Evolutionary conservation across 2,113 vertebrate genomes (phyloP).

Genomic region (Clupea harengus): DNA sequence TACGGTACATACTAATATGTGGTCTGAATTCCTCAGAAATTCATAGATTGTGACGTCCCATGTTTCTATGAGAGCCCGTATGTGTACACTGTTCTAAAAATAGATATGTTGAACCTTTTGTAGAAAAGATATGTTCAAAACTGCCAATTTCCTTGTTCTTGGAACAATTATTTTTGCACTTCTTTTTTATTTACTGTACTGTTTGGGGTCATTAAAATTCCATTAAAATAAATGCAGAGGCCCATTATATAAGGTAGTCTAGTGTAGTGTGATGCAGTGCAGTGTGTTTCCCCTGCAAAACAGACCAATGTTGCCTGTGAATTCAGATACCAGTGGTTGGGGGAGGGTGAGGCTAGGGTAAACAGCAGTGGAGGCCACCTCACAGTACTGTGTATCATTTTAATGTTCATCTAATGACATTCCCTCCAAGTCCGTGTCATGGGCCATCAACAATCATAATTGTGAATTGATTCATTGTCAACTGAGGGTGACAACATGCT

Average conservation of each 20-base stretch:
- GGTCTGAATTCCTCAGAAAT: not conserved
- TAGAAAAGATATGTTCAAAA: constrained; percentile 1
- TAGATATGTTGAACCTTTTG: not conserved
- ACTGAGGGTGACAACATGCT: constrained; percentile 77
- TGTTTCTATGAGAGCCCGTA: not conserved
- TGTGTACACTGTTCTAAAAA: not conserved
- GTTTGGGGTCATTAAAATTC: constrained; percentile 8
- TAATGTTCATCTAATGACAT: constrained; percentile 82
- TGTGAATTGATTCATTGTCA: constrained; percentile 80
- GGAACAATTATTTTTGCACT: constrained; percentile 7
- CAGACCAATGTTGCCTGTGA: not conserved
- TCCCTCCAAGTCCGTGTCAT: constrained; percentile 77
- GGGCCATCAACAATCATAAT: constrained; percentile 84
- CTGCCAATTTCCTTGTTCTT: not conserved
- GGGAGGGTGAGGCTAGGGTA: constrained; percentile 38
- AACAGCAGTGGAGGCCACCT: constrained; percentile 49
- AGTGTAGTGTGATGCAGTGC: not conserved
- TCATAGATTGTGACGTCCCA: not conserved
- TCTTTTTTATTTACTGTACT: constrained; percentile 7
- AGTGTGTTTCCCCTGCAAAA: not conserved
- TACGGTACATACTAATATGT: not conserved
- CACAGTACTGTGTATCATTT: constrained; percentile 74
- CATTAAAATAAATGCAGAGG: constrained; percentile 2
- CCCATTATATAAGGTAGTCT: constrained; percentile 16
- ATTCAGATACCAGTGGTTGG: constrained; percentile 34